Base-by-base conservation (phyloP, 2,797 vertebrate genomes). In the Etheostoma perlongum region DNA sequence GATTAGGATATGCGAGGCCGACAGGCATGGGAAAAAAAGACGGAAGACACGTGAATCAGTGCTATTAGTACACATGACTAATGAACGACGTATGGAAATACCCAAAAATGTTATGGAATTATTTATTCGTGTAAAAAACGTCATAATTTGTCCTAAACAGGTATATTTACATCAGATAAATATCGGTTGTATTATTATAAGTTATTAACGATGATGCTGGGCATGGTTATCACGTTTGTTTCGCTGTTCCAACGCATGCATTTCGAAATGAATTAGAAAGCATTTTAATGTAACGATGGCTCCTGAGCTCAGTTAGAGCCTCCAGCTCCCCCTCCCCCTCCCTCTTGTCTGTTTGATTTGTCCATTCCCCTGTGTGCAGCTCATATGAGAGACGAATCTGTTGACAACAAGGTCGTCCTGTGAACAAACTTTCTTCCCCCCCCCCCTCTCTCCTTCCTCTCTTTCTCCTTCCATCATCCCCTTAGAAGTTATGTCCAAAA, bases 401-500 rank as follows among this genome's bases (percentile, higher is more conserved):
- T 86, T 90, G 90, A 92, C 91, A 94, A 82, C 91, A 94, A 95
- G 91, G 94, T 95, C 93, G 86, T 87, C 87, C 85, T 79, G 76
- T 74, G 84, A 85, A 62, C 84, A 93, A 94, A 94, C 93, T 94
- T 93, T 88, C 60, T 63, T n/a, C 3, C 0, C 7, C 12, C 16
- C 23, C 23, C 36, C 16, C 25, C n/a, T n/a, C n/a, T 25, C 6
- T 59, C 53, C 64, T 63, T 58, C 57, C 51, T 64, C 55, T 58
- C 14, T 78, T 40, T 51, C 74, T 76, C 69, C 66, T 55, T 78
- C 75, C 78, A 82, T 83, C 89, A 88, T 68, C 86, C 81, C 61
- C 7, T 68, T 76, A 61, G 85, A 92, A 92, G 94, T 94, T 94
- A 94, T 93, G 92, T 95, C 94, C 94, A 92, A 94, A 95, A 93